phyloP scores from a whole-genome alignment of 1,140 invertebrate genomes.

The Leguminivora glycinivorella region DNA sequence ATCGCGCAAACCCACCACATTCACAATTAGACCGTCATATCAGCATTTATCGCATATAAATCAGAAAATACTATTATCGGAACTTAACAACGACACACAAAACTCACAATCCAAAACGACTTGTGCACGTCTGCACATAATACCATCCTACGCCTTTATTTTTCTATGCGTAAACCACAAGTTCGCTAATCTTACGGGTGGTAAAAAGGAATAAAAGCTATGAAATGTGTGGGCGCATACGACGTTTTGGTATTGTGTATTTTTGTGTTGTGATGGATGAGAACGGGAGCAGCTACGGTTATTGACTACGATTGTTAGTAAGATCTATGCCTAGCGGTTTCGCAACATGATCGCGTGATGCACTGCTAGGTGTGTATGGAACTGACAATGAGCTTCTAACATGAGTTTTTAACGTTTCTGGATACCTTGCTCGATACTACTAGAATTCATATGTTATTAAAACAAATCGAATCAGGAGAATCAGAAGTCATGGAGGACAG shows the following conservation, averaged over 20 bases:
- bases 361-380: neutral
- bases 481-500: too few species aligned
- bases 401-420: too few species aligned
- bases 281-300: conserved; percentile 1
- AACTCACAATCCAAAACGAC: neutral
- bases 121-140: neutral
- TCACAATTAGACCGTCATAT: neutral
- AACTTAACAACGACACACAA: neutral
- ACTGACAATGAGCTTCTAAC: neutral
- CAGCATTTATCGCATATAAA: neutral
- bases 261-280: neutral
- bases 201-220: neutral
- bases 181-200: neutral
- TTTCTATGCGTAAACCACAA: neutral
- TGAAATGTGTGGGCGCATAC: neutral
- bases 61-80: neutral
- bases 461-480: too few species aligned
- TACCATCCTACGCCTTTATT: neutral
- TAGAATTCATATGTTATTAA: too few species aligned
- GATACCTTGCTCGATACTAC: too few species aligned
- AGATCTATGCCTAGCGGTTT: conserved; percentile 11
- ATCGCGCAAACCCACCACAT: neutral
- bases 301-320: conserved; percentile 4
- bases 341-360: neutral
- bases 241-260: neutral